phyloP scores from a whole-genome alignment of 2,797 vertebrate genomes.

The Amniataba percoides region DNA sequence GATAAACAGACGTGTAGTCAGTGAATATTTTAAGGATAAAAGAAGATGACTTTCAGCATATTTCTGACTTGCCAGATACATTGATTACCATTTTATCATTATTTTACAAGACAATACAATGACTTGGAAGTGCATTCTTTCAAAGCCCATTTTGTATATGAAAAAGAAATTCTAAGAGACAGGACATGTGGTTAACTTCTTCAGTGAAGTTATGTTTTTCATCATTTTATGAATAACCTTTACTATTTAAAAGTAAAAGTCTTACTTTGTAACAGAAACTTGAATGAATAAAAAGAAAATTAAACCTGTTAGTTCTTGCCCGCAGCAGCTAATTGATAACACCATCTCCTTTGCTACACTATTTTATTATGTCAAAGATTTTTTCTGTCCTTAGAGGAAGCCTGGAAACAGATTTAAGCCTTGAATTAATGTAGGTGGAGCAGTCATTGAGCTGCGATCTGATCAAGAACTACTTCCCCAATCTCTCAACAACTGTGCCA shows the following conservation, averaged over 20 bases:
- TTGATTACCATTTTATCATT: not conserved
- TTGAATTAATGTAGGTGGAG: not conserved
- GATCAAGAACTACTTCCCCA: conserved; percentile 17
- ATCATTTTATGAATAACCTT: not conserved
- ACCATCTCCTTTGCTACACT: not conserved
- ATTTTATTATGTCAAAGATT: not conserved
- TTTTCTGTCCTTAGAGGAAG: not conserved
- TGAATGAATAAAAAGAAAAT: not conserved
- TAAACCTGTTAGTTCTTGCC: not conserved
- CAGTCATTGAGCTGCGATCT: conserved; percentile 14
- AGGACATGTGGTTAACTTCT: not conserved
- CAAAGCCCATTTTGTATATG: too few species aligned
- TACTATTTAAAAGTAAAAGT: not conserved
- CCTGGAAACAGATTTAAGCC: conserved; percentile 16
- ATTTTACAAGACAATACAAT: too few species aligned
- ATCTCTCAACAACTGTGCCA: not conserved
- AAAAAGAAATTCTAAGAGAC: too few species aligned
- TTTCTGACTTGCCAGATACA: too few species aligned
- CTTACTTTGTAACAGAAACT: too few species aligned
- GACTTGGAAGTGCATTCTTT: not conserved
- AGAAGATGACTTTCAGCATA: too few species aligned
- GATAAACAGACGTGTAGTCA: too few species aligned
- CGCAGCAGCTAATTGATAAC: not conserved
- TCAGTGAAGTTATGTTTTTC: too few species aligned
- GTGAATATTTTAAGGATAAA: too few species aligned